phyloP scores from a whole-genome alignment of 2,888 invertebrate species.

The Trissonchulus latispiculum region DNA sequence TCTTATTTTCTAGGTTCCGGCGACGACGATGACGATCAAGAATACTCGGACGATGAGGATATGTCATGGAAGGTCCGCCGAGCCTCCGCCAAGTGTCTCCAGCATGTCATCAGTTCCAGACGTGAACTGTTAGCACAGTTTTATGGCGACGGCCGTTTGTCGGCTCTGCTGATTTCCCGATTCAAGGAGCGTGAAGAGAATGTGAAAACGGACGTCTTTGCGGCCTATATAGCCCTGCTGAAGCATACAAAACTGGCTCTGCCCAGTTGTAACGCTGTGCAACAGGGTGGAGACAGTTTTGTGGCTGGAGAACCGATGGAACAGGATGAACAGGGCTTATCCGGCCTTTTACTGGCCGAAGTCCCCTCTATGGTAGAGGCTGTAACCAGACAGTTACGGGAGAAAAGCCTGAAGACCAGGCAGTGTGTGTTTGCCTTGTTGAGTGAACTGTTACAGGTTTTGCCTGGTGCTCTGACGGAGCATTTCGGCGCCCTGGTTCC shows the following conservation, averaged over 20 bases:
- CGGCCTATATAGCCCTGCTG: slow-evolving; percentile 83
- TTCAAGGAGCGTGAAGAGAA: slow-evolving; percentile 85
- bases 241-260: slow-evolving; percentile 66
- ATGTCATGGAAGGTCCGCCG: slow-evolving; percentile 87
- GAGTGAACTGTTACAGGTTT: slow-evolving; percentile 73
- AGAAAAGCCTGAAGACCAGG: slow-evolving; percentile 69
- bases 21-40: slow-evolving; percentile 55
- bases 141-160: slow-evolving; percentile 62
- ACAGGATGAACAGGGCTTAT: slow-evolving; percentile 1
- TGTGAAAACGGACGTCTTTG: slow-evolving; percentile 94
- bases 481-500: slow-evolving; percentile 74
- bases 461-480: slow-evolving; percentile 75
- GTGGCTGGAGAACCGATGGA: slow-evolving; percentile 14
- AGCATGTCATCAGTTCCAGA: slow-evolving; percentile 82
- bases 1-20: too few species aligned
- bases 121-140: slow-evolving; percentile 80
- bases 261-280: slow-evolving; percentile 25
- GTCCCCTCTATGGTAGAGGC: slow-evolving; percentile 71
- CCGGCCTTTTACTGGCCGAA: slow-evolving; percentile 46
- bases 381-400: slow-evolving; percentile 70
- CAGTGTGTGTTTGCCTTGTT: slow-evolving; percentile 83
- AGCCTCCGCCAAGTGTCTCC: slow-evolving; percentile 92
- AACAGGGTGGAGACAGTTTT: slow-evolving; percentile 21
- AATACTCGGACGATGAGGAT: slow-evolving; percentile 98
- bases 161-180: slow-evolving; percentile 70